Percentiles rank a stretch among this genome's conserved stretches.
Evolutionary conservation across 2,797 vertebrate genomes (phyloP).

Genomic region (Protosalanx chinensis): DNA sequence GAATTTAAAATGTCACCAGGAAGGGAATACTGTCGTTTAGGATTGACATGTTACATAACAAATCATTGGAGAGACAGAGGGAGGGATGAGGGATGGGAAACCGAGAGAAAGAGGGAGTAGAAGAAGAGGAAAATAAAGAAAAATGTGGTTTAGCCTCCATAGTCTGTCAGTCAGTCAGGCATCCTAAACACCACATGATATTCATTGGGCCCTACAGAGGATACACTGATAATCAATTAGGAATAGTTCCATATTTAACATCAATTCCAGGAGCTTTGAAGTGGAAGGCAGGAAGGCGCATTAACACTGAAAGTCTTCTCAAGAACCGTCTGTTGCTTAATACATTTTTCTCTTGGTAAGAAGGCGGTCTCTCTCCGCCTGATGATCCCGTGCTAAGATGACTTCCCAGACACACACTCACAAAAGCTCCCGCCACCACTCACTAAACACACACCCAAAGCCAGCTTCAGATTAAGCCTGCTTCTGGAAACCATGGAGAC

Average conservation of each 20-base stretch:
- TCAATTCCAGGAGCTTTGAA: neutral
- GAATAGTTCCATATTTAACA: neutral
- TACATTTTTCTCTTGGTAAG: too few relatives aligned
- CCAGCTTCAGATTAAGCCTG: too few relatives aligned
- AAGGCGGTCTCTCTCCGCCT: too few relatives aligned
- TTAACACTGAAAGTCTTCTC: neutral
- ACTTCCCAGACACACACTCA: too few relatives aligned
- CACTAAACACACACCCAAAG: too few relatives aligned
- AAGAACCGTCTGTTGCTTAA: neutral
- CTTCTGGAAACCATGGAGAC: too few relatives aligned
- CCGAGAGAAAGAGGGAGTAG: neutral
- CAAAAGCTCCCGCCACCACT: too few relatives aligned
- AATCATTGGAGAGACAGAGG: conserved; percentile 36
- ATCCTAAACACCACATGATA: neutral
- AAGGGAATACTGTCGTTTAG: neutral
- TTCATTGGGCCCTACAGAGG: neutral
- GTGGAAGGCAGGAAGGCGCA: neutral
- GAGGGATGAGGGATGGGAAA: neutral
- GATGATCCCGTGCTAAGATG: too few relatives aligned
- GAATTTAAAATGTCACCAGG: neutral
- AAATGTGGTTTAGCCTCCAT: neutral
- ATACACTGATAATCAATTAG: neutral
- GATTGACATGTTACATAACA: conserved; percentile 2
- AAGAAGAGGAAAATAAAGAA: neutral
- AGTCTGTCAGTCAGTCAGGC: neutral